Evolutionary conservation across 2,113 vertebrate genomes (phyloP).

Genomic region (Penelope pileata): DNA sequence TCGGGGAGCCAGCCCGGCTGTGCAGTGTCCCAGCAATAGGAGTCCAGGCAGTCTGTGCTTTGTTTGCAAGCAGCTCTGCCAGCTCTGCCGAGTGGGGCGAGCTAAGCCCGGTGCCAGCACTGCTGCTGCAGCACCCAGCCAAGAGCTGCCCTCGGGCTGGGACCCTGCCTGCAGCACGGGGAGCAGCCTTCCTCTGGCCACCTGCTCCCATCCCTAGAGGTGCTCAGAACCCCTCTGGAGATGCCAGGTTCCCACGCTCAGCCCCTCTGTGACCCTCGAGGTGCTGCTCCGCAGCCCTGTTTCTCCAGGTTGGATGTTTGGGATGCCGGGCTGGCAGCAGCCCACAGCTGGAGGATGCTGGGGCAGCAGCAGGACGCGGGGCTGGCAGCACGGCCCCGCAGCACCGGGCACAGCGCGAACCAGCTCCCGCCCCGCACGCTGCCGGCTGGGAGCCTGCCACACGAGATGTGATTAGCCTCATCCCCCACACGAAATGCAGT

Average conservation of each 20-base stretch:
- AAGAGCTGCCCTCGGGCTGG: no score
- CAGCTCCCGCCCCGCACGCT: background rate
- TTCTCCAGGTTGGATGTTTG: background rate
- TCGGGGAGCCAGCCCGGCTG: background rate
- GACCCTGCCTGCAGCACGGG: background rate
- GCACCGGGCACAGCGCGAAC: rapidly evolving
- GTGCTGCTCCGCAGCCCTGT: background rate
- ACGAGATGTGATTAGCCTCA: background rate
- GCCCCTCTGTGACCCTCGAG: background rate
- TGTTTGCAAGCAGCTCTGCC: background rate
- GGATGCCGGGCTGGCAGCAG: background rate
- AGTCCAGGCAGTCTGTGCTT: rapidly evolving
- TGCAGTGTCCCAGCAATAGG: rapidly evolving
- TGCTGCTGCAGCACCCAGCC: no score
- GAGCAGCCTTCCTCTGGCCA: background rate
- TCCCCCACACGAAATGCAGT: background rate
- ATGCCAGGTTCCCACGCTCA: background rate
- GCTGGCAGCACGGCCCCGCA: background rate
- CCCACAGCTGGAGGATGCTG: background rate
- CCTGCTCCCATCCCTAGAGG: background rate
- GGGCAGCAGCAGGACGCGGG: background rate
- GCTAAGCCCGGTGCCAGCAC: no score
- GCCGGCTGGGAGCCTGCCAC: background rate
- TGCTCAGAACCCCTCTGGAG: no score
- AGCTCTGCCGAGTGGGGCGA: rapidly evolving